Conservation (phyloP, 92 coral and sea anemone species). For the Actinostola sp. region DNA sequence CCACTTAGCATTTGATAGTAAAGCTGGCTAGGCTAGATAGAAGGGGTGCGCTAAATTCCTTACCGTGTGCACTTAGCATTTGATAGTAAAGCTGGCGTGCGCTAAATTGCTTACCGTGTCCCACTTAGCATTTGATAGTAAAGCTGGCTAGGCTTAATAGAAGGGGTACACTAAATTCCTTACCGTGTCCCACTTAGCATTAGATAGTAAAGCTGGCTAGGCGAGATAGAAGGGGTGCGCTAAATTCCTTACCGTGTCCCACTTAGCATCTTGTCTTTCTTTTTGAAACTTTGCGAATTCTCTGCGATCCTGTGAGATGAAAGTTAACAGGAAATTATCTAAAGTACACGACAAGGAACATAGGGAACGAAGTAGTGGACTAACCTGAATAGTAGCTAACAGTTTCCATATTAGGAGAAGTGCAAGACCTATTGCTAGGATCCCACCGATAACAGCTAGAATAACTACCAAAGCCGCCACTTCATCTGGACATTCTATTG, state of each 20-base stretch:
- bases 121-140: no score
- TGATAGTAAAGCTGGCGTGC: no score
- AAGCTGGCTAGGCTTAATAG: no score
- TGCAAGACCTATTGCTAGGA: constrained; percentile 78
- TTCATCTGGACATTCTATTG: constrained; percentile 70
- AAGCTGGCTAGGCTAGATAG: no score
- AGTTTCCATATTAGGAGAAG: constrained; percentile 82
- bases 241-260: constrained; percentile 62
- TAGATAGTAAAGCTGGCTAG: no score
- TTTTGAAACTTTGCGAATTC: constrained; percentile 83
- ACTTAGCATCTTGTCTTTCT: constrained; percentile 73
- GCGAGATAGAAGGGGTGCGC: no score
- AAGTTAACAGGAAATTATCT: background rate
- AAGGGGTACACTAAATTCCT: background rate
- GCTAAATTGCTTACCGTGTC: constrained; percentile 3
- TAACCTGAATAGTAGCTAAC: constrained; percentile 84
- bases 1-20: no score
- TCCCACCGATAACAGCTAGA: constrained; percentile 75
- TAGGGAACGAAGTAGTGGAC: background rate
- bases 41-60: background rate
- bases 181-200: background rate
- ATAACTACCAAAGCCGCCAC: constrained; percentile 66
- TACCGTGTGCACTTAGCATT: background rate
- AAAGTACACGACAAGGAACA: background rate
- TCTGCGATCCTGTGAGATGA: constrained; percentile 69